phyloP scores from a whole-genome alignment of 2,888 invertebrate species.

The Brenthis ino region DNA sequence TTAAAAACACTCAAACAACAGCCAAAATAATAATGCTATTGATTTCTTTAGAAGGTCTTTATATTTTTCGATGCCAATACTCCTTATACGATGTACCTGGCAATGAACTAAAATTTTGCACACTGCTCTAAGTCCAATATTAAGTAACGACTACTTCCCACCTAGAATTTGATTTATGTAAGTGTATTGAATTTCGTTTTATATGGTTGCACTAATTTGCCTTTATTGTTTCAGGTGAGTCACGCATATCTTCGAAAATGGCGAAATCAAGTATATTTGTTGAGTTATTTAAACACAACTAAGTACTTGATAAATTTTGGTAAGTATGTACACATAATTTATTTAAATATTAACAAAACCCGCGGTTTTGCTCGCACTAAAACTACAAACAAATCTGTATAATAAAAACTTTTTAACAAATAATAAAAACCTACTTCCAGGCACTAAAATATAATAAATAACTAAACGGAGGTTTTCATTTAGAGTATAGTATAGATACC shows the following conservation, averaged over 20 bases:
- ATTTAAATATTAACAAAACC: too few species aligned
- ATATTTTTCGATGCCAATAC: not conserved
- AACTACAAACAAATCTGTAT: too few species aligned
- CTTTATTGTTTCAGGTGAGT: conserved; percentile 46
- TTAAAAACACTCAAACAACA: too few species aligned
- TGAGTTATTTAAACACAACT: too few species aligned
- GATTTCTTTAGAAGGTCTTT: not conserved
- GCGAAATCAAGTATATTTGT: too few species aligned
- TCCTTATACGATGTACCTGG: conserved; percentile 1
- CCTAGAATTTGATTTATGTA: conserved; percentile 43
- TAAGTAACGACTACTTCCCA: conserved; percentile 37
- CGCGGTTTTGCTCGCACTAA: too few species aligned
- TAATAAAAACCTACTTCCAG: too few species aligned
- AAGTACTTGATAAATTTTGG: not conserved
- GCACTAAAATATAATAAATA: too few species aligned
- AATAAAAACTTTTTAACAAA: too few species aligned
- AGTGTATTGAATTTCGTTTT: conserved; percentile 24
- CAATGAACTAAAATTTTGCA: conserved; percentile 35
- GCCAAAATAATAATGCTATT: not conserved
- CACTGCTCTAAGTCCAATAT: conserved; percentile 28
- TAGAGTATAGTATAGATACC: too few species aligned
- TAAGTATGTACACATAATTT: not conserved
- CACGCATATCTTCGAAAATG: conserved; percentile 5
- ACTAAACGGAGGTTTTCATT: too few species aligned
- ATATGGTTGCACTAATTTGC: conserved; percentile 33